Percentiles rank a stretch among this genome's conserved stretches.
These are phyloP conservation scores for Craseonycteris thonglongyai DNA, from an alignment of 2,113 vertebrate species.

Conservation along the genomic window DNA sequence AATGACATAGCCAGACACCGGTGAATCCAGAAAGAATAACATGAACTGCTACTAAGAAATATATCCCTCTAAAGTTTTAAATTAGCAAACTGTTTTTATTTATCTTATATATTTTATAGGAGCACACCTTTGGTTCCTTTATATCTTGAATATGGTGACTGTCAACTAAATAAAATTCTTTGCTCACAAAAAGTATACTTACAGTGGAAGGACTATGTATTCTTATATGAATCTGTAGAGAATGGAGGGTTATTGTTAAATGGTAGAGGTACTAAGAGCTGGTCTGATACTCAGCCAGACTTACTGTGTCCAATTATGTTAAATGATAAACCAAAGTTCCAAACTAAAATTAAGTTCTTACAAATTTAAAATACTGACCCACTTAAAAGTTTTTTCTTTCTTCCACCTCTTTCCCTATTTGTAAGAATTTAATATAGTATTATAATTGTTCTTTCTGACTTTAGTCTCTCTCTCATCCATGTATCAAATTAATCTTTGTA, in stretches of 20 bases:
- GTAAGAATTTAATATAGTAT: not conserved
- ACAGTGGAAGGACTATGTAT: not conserved
- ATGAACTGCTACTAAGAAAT: conserved; percentile 32
- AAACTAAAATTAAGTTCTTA: not conserved
- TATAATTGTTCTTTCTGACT: not conserved
- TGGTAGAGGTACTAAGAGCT: not conserved
- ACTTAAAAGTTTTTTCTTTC: not conserved
- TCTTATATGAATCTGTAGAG: not conserved
- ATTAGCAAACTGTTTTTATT: conserved; percentile 29
- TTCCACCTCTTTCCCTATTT: not conserved
- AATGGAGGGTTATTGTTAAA: not conserved
- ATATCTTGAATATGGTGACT: not conserved
- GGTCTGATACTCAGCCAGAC: not conserved
- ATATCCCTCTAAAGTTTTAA: not conserved
- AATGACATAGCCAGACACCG: not conserved
- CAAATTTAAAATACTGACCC: not conserved
- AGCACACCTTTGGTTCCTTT: conserved; percentile 32
- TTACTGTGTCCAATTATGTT: not conserved
- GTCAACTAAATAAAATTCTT: not conserved
- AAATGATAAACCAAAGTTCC: not conserved
- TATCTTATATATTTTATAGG: conserved; percentile 1
- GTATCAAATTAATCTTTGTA: conserved; percentile 7
- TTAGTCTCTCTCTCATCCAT: not conserved
- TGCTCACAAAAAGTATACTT: not conserved
- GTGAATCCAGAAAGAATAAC: conserved; percentile 3